Evolutionary conservation across 37 sponge, comb jelly and placozoan genomes (phyloP), one percentile per base, ranked within the genome.

Genomic region (Amphimedon queenslandica): DNA sequence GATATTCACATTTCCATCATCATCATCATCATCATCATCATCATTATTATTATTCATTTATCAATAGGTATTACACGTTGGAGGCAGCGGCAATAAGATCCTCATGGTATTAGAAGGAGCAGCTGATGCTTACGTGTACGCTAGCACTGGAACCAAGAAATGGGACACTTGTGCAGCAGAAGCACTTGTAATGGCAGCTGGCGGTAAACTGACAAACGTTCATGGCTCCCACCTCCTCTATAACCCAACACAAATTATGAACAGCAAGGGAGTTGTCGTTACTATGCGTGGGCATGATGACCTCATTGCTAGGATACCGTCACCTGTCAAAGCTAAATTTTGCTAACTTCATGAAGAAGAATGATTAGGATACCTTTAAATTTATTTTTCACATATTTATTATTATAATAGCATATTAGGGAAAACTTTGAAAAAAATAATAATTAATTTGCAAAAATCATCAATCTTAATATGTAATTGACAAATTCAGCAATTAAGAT

Each of bases 111-210:
- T 94, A 0, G 94, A 94, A 72, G 87, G 90, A 42, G 24, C 33
- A 18, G 87, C 77, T 10, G 93, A 92, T 68, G 87, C 78, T 1
- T 98, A 98, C 75, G 69, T 94, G 63, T 88, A 80, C 66, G 81
- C 92, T 2, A 81, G 79, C 43, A 51, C 67, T 1, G 95, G 92
- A 40, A 88, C 93, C 28, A 98, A 94, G 74, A 88, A 86, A 69
- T 98, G 99, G 99, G 99, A 98, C 66, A 89, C 90, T 25, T 98
- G 99, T 67, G 94, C 94, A n/a, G 88, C 88, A 10, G 92, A 98
- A 16, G 94, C 94, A 8, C 64, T 98, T 4, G 51, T 98, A 13
- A 53, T 71, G 37, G 81, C 90, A 25, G 61, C 76, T 11, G 92
- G 94, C 27, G 99, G 92, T 0, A 3, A 66, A 8, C 67, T 94